phyloP scores from a whole-genome alignment of 2,888 invertebrate species.

The Xanthorhoe designata region DNA sequence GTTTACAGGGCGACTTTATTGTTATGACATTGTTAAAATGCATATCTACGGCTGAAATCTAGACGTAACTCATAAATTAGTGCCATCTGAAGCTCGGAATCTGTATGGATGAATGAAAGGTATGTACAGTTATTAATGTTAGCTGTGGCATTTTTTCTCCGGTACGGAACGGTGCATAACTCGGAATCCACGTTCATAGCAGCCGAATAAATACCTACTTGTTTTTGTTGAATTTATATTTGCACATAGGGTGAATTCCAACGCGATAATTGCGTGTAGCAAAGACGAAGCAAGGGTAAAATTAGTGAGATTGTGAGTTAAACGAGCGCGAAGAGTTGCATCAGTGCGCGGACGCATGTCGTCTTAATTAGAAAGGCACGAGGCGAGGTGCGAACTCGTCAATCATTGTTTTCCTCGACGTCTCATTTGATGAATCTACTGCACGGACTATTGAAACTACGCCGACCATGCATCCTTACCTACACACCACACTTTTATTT shows the following conservation, averaged over 20 bases:
- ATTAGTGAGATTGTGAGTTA: constrained; percentile 65
- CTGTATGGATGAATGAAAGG: constrained; percentile 38
- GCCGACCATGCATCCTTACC: constrained; percentile 68
- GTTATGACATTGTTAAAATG: constrained; percentile 81
- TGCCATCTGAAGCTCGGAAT: constrained; percentile 36
- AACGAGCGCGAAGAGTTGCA: constrained; percentile 70
- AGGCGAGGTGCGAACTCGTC: constrained; percentile 83
- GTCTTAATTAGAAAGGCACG: constrained; percentile 81
- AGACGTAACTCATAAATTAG: constrained; percentile 62
- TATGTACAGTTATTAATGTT: constrained; percentile 39
- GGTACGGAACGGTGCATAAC: constrained; percentile 16
- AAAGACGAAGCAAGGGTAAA: constrained; percentile 51
- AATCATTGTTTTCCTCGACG: constrained; percentile 78
- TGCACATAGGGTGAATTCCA: constrained; percentile 37
- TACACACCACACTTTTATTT: constrained; percentile 23
- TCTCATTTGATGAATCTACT: constrained; percentile 70
- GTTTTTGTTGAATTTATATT: constrained; percentile 16
- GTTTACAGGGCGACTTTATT: constrained; percentile 77
- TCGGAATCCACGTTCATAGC: constrained; percentile 5
- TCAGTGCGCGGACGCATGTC: constrained; percentile 76
- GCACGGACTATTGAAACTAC: constrained; percentile 67
- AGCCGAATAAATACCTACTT: constrained; percentile 14
- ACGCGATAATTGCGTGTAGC: constrained; percentile 49
- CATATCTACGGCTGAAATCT: constrained; percentile 64
- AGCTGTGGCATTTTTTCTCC: constrained; percentile 14